Evolutionary conservation across 2,113 vertebrate species (phyloP).

Genomic region (Callospermophilus lateralis): DNA sequence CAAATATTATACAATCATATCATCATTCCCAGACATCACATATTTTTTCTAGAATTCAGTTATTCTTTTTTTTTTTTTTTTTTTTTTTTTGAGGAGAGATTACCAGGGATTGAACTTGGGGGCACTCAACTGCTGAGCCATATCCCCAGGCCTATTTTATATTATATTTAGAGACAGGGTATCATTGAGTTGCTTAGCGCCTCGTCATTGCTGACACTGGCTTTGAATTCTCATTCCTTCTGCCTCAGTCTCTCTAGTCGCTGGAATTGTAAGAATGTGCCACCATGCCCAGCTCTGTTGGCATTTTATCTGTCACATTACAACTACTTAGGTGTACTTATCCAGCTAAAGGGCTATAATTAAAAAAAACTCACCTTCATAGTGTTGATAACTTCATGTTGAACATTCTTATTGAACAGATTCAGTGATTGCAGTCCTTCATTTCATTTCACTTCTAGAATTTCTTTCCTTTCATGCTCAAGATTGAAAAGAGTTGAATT

Average conservation of each 20-base stretch:
- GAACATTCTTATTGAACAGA: fast-evolving
- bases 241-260: too few species aligned
- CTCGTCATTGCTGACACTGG: too few species aligned
- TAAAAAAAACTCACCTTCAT: background rate
- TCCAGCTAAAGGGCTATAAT: background rate
- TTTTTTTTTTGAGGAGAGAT: too few species aligned
- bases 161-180: too few species aligned
- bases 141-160: too few species aligned
- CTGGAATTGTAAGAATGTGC: too few species aligned
- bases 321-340: background rate
- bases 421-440: background rate
- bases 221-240: too few species aligned
- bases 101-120: too few species aligned
- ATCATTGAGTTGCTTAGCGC: too few species aligned
- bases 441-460: background rate
- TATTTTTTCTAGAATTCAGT: background rate
- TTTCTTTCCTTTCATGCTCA: background rate
- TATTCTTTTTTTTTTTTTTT: too few species aligned
- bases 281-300: background rate
- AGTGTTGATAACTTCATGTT: background rate
- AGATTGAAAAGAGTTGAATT: background rate
- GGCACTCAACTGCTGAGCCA: too few species aligned
- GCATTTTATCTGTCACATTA: background rate
- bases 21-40: background rate
- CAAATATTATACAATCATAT: background rate